Conservation (phyloP, 2,113 vertebrate genomes). For the Notothenia rossii region DNA sequence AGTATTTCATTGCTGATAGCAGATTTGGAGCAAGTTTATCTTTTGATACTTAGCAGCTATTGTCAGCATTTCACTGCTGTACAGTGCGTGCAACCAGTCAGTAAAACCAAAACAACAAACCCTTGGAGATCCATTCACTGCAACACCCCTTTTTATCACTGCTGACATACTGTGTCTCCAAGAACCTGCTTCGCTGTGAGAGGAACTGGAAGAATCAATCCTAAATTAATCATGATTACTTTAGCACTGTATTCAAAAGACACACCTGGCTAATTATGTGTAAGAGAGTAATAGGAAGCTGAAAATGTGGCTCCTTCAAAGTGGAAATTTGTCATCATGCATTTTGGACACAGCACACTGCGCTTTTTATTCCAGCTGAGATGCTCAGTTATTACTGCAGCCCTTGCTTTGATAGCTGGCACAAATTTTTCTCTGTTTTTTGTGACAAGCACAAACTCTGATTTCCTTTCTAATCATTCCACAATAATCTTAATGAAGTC, state of each 20-base stretch:
- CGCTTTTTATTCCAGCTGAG: slow-evolving; percentile 15
- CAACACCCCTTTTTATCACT: slow-evolving; percentile 25
- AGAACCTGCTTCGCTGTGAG: slow-evolving; percentile 2
- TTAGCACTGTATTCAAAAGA: slow-evolving; percentile 8
- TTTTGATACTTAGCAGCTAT: slow-evolving; percentile 7
- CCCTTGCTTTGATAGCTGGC: background rate
- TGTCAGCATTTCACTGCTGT: slow-evolving; percentile 12
- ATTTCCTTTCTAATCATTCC: background rate
- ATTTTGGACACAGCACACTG: slow-evolving; percentile 13
- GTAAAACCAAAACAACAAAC: slow-evolving; percentile 30
- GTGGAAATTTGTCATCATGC: background rate
- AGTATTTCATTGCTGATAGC: background rate
- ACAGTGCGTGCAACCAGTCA: background rate
- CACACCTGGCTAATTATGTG: slow-evolving; percentile 6
- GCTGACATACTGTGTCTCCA: background rate
- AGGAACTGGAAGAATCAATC: slow-evolving; percentile 33
- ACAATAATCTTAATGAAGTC: background rate
- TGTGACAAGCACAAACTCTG: background rate
- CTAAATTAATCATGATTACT: slow-evolving; percentile 45
- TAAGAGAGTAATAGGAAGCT: slow-evolving; percentile 5
- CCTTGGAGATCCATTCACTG: slow-evolving; percentile 32
- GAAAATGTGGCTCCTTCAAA: background rate
- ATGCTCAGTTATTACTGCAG: slow-evolving; percentile 1
- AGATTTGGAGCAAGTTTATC: background rate
- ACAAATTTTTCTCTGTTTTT: background rate